phyloP scores from a whole-genome alignment of 2,113 vertebrate genomes.

The Chloropsis cyanopogon region DNA sequence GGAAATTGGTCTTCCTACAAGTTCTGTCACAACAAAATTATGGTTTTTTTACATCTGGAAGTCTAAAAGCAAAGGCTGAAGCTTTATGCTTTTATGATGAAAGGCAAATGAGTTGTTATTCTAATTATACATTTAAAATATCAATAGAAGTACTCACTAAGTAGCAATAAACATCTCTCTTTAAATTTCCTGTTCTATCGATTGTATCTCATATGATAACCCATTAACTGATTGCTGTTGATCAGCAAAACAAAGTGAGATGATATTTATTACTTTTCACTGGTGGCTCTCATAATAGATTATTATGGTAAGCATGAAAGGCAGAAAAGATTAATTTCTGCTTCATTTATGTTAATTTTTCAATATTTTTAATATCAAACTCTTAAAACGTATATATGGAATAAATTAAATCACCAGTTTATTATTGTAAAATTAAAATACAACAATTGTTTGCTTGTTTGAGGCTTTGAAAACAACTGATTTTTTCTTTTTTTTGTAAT shows the following conservation, averaged over 20 bases:
- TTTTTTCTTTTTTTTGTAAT: neutral
- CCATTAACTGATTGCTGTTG: conserved; percentile 31
- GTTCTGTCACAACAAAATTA: neutral
- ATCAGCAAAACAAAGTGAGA: conserved; percentile 29
- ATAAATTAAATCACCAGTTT: neutral
- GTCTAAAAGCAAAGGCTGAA: neutral
- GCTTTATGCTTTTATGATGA: conserved; percentile 4
- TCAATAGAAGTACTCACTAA: conserved; percentile 2
- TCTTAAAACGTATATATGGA: neutral
- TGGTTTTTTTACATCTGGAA: neutral
- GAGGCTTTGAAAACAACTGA: neutral
- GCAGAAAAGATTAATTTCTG: neutral
- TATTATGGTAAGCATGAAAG: neutral
- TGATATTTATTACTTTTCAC: conserved; percentile 28
- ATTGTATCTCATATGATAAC: conserved; percentile 22
- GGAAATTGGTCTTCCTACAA: neutral
- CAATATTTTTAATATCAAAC: neutral
- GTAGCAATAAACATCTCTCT: conserved; percentile 17
- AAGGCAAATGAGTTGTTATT: conserved; percentile 26
- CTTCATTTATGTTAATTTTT: neutral
- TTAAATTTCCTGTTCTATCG: conserved; percentile 40
- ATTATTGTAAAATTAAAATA: neutral
- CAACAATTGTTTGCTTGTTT: neutral
- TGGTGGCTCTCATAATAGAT: neutral
- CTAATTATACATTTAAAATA: conserved; percentile 43